These are phyloP conservation scores for Bos taurus DNA, from an alignment of 2,113 vertebrate genomes.

Conservation along the genomic window DNA sequence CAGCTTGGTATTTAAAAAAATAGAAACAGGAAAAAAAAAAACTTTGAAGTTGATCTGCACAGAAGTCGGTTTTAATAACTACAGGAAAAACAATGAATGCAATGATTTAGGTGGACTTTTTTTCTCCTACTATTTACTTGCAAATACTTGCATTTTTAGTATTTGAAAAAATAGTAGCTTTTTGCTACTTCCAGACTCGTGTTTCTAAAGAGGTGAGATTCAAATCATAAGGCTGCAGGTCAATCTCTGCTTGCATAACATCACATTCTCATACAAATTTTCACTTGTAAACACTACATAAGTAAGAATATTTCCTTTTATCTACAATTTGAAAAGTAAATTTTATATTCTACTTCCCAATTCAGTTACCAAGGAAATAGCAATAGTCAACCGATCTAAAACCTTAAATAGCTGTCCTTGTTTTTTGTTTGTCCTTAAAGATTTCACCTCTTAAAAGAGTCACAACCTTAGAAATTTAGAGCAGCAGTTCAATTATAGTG, in stretches of 20 bases:
- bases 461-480: conserved; percentile 67
- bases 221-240: background rate
- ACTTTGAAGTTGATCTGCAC: background rate
- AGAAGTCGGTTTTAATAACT: background rate
- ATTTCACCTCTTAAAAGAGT: conserved; percentile 78
- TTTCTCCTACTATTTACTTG: background rate
- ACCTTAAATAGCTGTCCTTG: conserved; percentile 59
- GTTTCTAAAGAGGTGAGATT: background rate
- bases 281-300: background rate
- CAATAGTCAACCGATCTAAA: conserved; percentile 43
- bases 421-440: conserved; percentile 78
- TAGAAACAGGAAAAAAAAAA: background rate
- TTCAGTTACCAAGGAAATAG: conserved; percentile 32
- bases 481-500: conserved; percentile 79
- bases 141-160: conserved; percentile 16
- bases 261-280: background rate
- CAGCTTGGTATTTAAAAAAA: background rate
- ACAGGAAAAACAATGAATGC: background rate
- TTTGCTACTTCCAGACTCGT: background rate
- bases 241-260: background rate
- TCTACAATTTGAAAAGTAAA: background rate
- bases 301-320: conserved; percentile 37
- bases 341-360: conserved; percentile 5
- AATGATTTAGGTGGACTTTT: background rate
- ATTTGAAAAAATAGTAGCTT: background rate